Conservation (phyloP, 53 echinoderm and acorn worm species). For the Holothuria leucospilota region DNA sequence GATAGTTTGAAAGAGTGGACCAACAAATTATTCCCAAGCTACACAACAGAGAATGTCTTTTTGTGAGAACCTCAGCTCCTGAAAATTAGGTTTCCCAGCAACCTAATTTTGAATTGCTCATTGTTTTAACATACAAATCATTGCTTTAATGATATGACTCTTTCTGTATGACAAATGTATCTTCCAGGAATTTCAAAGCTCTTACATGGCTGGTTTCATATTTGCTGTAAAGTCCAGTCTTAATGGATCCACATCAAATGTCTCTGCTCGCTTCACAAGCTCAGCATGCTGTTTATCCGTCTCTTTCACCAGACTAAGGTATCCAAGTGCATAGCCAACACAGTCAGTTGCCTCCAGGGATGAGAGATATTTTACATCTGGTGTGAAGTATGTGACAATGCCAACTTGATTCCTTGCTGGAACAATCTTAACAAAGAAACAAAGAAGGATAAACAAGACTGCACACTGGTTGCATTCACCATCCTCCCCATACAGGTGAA, state of each 20-base stretch:
- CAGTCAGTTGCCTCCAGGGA: slow-evolving; percentile 71
- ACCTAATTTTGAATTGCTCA: too few relatives aligned
- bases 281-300: slow-evolving; percentile 23
- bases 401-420: slow-evolving; percentile 82
- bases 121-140: too few relatives aligned
- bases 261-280: slow-evolving; percentile 61
- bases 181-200: too few relatives aligned
- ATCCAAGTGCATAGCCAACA: slow-evolving; percentile 91
- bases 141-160: too few relatives aligned
- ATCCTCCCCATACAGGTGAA: too few relatives aligned
- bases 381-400: slow-evolving; percentile 78
- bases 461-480: too few relatives aligned
- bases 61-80: too few relatives aligned
- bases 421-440: slow-evolving; percentile 68
- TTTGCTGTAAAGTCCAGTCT: slow-evolving; percentile 93
- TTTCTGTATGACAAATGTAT: too few relatives aligned
- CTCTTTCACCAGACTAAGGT: slow-evolving; percentile 82
- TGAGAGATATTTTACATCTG: slow-evolving; percentile 64
- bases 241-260: slow-evolving; percentile 75
- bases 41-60: too few relatives aligned
- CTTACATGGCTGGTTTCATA: slow-evolving; percentile 93
- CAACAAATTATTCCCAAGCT: too few relatives aligned
- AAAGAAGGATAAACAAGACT: neutral
- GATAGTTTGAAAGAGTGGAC: too few relatives aligned
- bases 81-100: too few relatives aligned